Evolutionary conservation across 1,140 invertebrate genomes (phyloP).

Genomic region (Papilio polyxenes): DNA sequence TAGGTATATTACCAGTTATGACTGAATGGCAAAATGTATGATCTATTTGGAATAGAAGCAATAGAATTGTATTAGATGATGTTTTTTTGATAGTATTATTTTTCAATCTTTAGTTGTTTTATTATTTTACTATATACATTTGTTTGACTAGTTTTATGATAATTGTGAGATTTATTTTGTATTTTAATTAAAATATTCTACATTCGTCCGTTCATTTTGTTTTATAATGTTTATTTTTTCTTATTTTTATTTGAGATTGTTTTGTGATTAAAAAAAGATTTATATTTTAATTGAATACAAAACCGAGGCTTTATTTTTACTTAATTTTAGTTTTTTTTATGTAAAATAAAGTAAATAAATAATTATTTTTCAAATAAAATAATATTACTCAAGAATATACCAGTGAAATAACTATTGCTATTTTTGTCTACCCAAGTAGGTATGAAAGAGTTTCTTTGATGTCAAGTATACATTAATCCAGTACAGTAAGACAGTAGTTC

Average conservation of each 20-base stretch:
- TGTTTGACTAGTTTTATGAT: neutral
- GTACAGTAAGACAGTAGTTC: too few relatives aligned
- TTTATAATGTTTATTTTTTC: neutral
- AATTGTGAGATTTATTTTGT: neutral
- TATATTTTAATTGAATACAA: too few relatives aligned
- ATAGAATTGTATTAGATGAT: neutral
- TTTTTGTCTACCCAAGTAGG: neutral
- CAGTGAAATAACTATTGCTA: too few relatives aligned
- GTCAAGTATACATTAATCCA: too few relatives aligned
- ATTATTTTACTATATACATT: neutral
- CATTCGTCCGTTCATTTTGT: neutral
- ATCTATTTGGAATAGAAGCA: neutral
- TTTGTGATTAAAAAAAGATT: neutral
- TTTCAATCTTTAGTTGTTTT: neutral
- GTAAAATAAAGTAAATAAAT: too few relatives aligned
- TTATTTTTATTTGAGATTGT: neutral
- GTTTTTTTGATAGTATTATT: neutral
- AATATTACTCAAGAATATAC: too few relatives aligned
- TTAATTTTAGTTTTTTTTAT: neutral
- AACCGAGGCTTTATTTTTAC: neutral
- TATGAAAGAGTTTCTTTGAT: too few relatives aligned
- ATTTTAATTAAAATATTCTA: neutral
- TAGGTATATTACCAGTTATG: too few relatives aligned
- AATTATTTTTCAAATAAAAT: too few relatives aligned
- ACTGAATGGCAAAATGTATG: neutral